Evolutionary conservation across 2,797 vertebrate species (phyloP).

Genomic region (Silurus lanzhouensis): DNA sequence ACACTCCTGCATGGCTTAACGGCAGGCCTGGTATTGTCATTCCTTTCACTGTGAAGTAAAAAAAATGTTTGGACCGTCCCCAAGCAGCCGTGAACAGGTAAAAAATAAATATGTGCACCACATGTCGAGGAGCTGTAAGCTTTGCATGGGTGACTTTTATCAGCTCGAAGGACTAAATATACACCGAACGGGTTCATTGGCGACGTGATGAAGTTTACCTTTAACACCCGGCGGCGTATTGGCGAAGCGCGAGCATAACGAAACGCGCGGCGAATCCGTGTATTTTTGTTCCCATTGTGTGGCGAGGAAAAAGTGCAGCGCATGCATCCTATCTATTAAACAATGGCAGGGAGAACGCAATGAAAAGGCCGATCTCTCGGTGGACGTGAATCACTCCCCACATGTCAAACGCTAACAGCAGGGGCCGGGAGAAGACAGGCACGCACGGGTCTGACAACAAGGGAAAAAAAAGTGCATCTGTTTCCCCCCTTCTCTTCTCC

Average conservation of each 20-base stretch:
- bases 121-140: slow-evolving; percentile 66
- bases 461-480: slow-evolving; percentile 53
- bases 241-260: slow-evolving; percentile 32
- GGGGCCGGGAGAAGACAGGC: slow-evolving; percentile 52
- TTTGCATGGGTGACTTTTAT: slow-evolving; percentile 66
- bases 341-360: slow-evolving; percentile 64
- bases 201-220: slow-evolving; percentile 58
- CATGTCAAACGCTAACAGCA: slow-evolving; percentile 72
- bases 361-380: slow-evolving; percentile 57
- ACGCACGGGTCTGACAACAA: slow-evolving; percentile 48
- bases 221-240: slow-evolving; percentile 39
- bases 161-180: slow-evolving; percentile 67
- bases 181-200: slow-evolving; percentile 50
- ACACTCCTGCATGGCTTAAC: slow-evolving; percentile 72
- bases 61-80: slow-evolving; percentile 64
- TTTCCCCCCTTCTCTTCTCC: slow-evolving; percentile 42
- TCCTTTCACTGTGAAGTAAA: slow-evolving; percentile 65
- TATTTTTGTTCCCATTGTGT: slow-evolving; percentile 52
- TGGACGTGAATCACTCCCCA: slow-evolving; percentile 75
- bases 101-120: slow-evolving; percentile 70
- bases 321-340: slow-evolving; percentile 68
- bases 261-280: slow-evolving; percentile 42
- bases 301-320: slow-evolving; percentile 61
- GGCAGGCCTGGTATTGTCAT: slow-evolving; percentile 78
- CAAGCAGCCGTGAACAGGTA: slow-evolving; percentile 62